Evolutionary conservation across 2,888 invertebrate genomes (phyloP).

Genomic region (Tinea pellionella): DNA sequence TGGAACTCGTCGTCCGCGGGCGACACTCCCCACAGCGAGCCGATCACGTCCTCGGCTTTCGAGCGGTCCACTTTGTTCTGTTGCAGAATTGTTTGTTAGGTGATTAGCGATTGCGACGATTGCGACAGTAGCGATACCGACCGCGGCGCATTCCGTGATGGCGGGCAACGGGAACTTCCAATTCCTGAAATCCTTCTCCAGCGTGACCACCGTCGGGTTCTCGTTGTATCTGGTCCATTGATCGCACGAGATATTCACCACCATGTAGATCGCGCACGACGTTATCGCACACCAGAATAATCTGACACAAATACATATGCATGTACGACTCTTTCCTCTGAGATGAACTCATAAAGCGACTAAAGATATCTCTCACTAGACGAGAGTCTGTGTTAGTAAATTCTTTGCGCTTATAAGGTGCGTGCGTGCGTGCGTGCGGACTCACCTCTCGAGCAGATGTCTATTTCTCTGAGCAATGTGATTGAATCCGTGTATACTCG

Average conservation of each 20-base stretch:
- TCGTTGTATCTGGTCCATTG: conserved; percentile 69
- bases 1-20: conserved; percentile 32
- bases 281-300: conserved; percentile 49
- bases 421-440: neutral
- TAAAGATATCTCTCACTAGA: neutral
- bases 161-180: conserved; percentile 72
- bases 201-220: conserved; percentile 72
- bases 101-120: too few relatives aligned
- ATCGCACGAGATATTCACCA: conserved; percentile 53
- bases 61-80: conserved; percentile 39
- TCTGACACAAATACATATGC: conserved; percentile 26
- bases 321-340: neutral
- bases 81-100: conserved; percentile 3
- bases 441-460: conserved; percentile 60
- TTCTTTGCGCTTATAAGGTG: neutral
- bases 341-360: neutral
- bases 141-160: conserved; percentile 63
- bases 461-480: conserved; percentile 51
- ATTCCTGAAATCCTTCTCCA: conserved; percentile 72
- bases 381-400: too few relatives aligned
- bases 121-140: conserved; percentile 22
- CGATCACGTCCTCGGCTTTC: conserved; percentile 35
- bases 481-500: conserved; percentile 58
- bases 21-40: conserved; percentile 33
- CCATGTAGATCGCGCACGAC: conserved; percentile 44